phyloP scores from a whole-genome alignment of 64 coral and sea anemone species.

The Stichodactyla mertensii region DNA sequence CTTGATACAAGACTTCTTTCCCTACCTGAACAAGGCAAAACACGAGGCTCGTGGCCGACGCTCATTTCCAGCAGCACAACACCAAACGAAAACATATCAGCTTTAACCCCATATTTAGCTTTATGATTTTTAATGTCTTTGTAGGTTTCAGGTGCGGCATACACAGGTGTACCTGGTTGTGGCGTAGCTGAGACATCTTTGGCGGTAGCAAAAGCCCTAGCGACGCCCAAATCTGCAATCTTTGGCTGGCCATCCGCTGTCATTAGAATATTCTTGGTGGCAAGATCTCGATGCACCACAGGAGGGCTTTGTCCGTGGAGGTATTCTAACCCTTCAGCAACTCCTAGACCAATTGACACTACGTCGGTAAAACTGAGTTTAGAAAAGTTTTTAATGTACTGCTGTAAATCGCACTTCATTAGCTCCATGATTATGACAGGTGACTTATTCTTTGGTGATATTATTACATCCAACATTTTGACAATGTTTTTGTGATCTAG shows the following conservation, averaged over 20 bases:
- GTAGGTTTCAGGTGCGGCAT: conserved; percentile 62
- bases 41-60: too few relatives aligned
- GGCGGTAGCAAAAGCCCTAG: conserved; percentile 16
- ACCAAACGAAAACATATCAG: conserved; percentile 71
- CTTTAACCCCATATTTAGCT: conserved; percentile 26
- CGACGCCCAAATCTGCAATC: conserved; percentile 63
- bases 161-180: neutral
- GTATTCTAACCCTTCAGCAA: conserved; percentile 55
- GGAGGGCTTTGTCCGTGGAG: conserved; percentile 19
- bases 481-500: conserved; percentile 50
- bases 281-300: conserved; percentile 63
- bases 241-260: conserved; percentile 35
- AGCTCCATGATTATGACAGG: conserved; percentile 60
- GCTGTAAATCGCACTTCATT: conserved; percentile 35
- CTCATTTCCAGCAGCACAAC: conserved; percentile 47
- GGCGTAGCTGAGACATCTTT: conserved; percentile 15
- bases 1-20: too few relatives aligned
- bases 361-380: conserved; percentile 36
- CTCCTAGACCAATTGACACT: conserved; percentile 43
- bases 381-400: conserved; percentile 14
- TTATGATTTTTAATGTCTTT: neutral
- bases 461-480: too few relatives aligned
- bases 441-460: neutral
- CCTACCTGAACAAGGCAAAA: too few relatives aligned
- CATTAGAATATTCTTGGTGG: conserved; percentile 57